Conservation (phyloP, 2,888 invertebrate species). For the Tryphoninae sp. region DNA sequence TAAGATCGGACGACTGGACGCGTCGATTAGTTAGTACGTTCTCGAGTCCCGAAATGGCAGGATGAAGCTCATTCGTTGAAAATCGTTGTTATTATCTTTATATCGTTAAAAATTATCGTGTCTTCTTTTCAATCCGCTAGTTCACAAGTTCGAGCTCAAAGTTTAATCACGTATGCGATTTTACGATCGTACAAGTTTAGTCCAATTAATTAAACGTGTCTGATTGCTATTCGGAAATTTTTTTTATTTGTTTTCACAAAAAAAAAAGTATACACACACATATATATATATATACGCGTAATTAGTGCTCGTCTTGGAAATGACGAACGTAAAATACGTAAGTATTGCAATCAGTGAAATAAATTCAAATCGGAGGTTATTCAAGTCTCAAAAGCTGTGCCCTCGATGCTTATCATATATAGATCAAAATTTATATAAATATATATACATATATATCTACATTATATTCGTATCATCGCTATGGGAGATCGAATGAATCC, state of each 20-base stretch:
- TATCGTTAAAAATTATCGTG: background rate
- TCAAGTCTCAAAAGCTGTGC: too few relatives aligned
- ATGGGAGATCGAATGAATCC: conserved; percentile 25
- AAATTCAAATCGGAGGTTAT: background rate
- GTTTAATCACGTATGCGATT: too few relatives aligned
- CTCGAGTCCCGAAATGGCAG: conserved; percentile 50
- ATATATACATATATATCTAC: conserved; percentile 5
- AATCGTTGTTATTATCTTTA: conserved; percentile 1
- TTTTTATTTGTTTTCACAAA: background rate
- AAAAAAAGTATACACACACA: background rate
- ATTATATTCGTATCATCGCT: conserved; percentile 1
- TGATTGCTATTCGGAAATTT: background rate
- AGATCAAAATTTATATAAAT: background rate
- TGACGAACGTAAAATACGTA: conserved; percentile 37
- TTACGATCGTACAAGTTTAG: too few relatives aligned
- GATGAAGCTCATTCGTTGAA: conserved; percentile 36
- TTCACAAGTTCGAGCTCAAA: background rate
- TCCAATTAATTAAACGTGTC: background rate
- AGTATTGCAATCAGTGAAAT: conserved; percentile 12
- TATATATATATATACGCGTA: background rate
- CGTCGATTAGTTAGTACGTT: conserved; percentile 56
- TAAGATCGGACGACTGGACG: conserved; percentile 39
- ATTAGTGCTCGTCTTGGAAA: conserved; percentile 31
- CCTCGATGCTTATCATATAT: background rate
- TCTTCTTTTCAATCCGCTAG: background rate